A percentile compares a stretch with the other conserved stretches of the same genome.
Conservation (phyloP, 2,888 invertebrate species). For the Timema podura region DNA sequence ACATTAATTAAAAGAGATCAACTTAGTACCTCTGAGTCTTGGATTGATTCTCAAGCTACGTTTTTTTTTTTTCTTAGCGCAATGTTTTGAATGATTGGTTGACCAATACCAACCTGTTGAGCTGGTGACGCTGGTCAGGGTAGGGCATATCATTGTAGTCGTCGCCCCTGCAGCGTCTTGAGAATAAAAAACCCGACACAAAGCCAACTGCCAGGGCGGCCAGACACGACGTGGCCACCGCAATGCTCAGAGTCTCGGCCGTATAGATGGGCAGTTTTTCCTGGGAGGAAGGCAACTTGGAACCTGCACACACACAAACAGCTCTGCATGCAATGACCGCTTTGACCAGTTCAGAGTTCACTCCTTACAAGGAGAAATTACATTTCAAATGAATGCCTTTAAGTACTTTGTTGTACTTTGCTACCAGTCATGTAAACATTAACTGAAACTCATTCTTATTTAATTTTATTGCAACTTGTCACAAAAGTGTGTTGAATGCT, state of each 20-base stretch:
- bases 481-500: too few species aligned
- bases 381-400: too few species aligned
- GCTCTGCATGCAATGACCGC: background rate
- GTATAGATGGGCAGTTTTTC: constrained; percentile 61
- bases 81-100: too few species aligned
- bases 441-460: too few species aligned
- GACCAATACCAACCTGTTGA: constrained; percentile 56
- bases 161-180: constrained; percentile 68
- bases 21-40: too few species aligned
- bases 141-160: constrained; percentile 69
- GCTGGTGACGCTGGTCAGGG: constrained; percentile 72
- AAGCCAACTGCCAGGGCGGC: constrained; percentile 79
- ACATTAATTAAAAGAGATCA: too few species aligned
- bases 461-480: too few species aligned
- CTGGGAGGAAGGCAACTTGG: constrained; percentile 50
- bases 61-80: too few species aligned
- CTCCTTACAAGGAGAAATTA: too few species aligned
- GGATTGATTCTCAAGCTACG: too few species aligned
- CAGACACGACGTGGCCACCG: constrained; percentile 74
- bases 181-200: constrained; percentile 78
- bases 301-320: constrained; percentile 40
- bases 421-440: too few species aligned
- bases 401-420: too few species aligned
- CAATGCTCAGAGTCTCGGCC: constrained; percentile 74
- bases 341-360: background rate